Base-by-base conservation (phyloP, 2,797 vertebrate genomes). In the Chiloscyllium punctatum region DNA sequence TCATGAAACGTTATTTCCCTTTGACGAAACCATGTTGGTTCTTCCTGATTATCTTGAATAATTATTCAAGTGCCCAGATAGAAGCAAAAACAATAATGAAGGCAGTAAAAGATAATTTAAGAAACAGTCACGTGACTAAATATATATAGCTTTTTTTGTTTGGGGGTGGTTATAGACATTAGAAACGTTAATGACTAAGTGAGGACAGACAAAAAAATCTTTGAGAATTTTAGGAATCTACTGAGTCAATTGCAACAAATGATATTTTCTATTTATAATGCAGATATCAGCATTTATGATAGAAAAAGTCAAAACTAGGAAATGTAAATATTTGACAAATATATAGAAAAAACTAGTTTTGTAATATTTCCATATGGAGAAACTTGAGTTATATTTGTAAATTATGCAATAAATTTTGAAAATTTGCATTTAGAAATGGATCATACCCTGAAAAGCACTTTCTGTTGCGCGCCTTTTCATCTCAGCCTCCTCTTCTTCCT, bases 401-500 rank as follows among this genome's bases (percentile, higher is more conserved):
- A 13, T 16, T 62, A 53, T 33, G 30, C 53, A 90, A 57, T 90
- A 57, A 68, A 94, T 27, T 42, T 72, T 48, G 69, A 25, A 72
- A 94, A 48, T 94, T 27, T 71, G 37, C 27, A 77, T 77, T n/a
- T 13, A 72, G 96, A 53, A 53, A 95, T n/a, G 88, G 88, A 96
- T 96, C 87, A 97, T 98, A 99, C 99, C 99, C 97, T 99, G 98
- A 97, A 98, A 99, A 96, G 99, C 98, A 97, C 98, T 98, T 96
- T 99, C 98, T 95, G 98, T 99, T 96, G 98, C 98, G 97, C 98
- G 99, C 97, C 98, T 98, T 96, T 98, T 99, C 96, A 98, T 96
- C 96, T 99, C 98, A 90, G 98, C 98, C 95, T 99, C 99, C 94
- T 99, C 98, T 94, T 99, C 98, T 88, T 99, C 98, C 96, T 98